phyloP scores from a whole-genome alignment of 2,888 invertebrate genomes.

The Tachina grossa region DNA sequence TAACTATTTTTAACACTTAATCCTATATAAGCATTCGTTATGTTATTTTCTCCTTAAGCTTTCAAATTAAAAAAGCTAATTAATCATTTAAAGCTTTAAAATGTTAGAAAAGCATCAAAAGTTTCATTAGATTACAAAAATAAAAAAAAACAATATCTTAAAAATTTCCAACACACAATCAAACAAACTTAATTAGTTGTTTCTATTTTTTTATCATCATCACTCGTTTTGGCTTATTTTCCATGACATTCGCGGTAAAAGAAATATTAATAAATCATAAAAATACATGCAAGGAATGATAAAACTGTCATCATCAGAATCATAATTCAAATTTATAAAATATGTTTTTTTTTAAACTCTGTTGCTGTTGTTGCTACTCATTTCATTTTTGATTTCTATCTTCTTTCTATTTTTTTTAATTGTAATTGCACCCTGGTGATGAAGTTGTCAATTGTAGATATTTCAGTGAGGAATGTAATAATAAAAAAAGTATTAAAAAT shows the following conservation, averaged over 20 bases:
- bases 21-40: too few species aligned
- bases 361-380: slow-evolving; percentile 9
- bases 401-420: slow-evolving; percentile 53
- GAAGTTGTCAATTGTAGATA: slow-evolving; percentile 68
- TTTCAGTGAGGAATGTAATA: slow-evolving; percentile 35
- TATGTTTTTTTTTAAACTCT: slow-evolving; percentile 51
- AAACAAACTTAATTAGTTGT: slow-evolving; percentile 46
- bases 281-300: slow-evolving; percentile 61
- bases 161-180: not conserved
- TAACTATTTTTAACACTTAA: too few species aligned
- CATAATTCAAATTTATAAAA: slow-evolving; percentile 69
- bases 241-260: slow-evolving; percentile 27
- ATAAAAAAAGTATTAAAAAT: slow-evolving; percentile 36
- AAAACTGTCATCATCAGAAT: slow-evolving; percentile 69
- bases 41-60: too few species aligned
- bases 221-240: slow-evolving; percentile 50
- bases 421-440: slow-evolving; percentile 70
- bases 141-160: too few species aligned
- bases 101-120: not conserved
- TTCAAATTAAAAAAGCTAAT: too few species aligned
- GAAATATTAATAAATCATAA: slow-evolving; percentile 65
- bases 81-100: not conserved
- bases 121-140: not conserved
- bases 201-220: not conserved
- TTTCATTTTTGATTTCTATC: slow-evolving; percentile 42